Evolutionary conservation across 2,797 vertebrate genomes (phyloP), one percentile per base, ranked within the genome.

Genomic region (Discoglossus pictus): DNA sequence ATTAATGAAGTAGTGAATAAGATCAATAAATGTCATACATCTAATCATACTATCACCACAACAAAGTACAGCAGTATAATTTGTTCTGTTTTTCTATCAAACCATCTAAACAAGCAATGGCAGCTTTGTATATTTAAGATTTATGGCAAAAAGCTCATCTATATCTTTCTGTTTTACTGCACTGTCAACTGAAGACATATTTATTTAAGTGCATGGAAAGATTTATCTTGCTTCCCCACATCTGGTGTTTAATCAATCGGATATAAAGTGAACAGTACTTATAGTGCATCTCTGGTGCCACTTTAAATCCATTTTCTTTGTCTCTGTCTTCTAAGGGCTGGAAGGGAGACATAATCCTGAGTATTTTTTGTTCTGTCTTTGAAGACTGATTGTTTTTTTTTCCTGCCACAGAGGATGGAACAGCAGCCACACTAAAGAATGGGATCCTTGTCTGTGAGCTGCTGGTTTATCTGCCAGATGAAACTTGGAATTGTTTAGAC

Each of bases 241-340:
- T 71, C 68, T 64, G 61, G 53, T 64, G 68, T 44, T 71, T 65
- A 71, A 71, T 71, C 68, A 71, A 64, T 65, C 65, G 61, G 53
- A 65, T 65, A 64, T 65, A 63, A 71, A 71, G 44, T 71, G 53
- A 71, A 46, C 53, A 64, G 53, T 51, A 59, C 61, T 71, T 70
- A 56, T 63, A 34, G 40, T 62, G 60, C 47, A 56, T 51, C 61
- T 35, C 53, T 65, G 68, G 20, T 64, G 68, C 61, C 61, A 58
- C 68, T 64, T 71, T 46, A 71, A 65, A 65, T 59, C 53, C 27
- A 71, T 65, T 71, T 62, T 62, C 50, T 71, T 71, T 52, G 47
- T 61, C 20, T 47, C 31, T 5, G 50, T 63, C 36, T 63, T 43
- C 39, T 10, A 21, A 61, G 40, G 31, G 20, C 38, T 56, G 44